These are phyloP conservation scores for Pegoplata infirma DNA, from an alignment of 2,888 invertebrate genomes.

Conservation along the genomic window DNA sequence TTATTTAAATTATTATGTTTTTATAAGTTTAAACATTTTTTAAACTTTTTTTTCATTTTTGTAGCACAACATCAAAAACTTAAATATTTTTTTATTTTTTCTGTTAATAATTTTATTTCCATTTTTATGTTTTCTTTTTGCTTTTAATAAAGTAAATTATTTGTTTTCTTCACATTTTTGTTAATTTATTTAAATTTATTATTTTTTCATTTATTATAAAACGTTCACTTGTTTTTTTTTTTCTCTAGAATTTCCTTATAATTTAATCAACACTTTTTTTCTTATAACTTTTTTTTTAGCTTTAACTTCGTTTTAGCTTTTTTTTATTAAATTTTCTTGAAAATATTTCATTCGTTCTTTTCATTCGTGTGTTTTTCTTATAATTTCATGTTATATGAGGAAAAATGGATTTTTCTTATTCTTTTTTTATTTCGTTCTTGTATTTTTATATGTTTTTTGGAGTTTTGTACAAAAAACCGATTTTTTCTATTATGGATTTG, in stretches of 20 bases:
- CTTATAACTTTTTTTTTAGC: conserved; percentile 34
- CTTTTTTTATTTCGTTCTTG: conserved; percentile 47
- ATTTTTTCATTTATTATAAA: conserved; percentile 4
- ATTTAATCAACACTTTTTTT: conserved; percentile 1
- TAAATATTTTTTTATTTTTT: conserved; percentile 16
- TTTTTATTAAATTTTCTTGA: conserved; percentile 32
- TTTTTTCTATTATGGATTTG: conserved; percentile 66
- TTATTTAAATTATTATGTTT: background rate
- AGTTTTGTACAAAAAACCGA: conserved; percentile 65
- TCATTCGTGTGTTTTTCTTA: conserved; percentile 42
- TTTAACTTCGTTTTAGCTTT: conserved; percentile 35
- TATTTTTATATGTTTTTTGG: conserved; percentile 46
- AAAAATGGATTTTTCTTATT: conserved; percentile 47
- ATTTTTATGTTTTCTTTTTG: background rate
- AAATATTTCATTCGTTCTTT: conserved; percentile 57
- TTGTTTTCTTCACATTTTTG: background rate
- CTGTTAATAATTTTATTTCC: background rate
- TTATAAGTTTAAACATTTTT: conserved; percentile 27
- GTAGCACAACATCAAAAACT: too few relatives aligned
- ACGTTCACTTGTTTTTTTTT: conserved; percentile 35
- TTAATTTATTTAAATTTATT: background rate
- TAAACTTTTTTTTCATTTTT: conserved; percentile 18
- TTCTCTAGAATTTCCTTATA: too few relatives aligned
- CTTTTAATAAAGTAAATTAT: too few relatives aligned
- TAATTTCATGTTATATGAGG: conserved; percentile 10